These are phyloP conservation scores for Agrochola macilenta DNA, from an alignment of 2,888 invertebrate species.

Conservation along the genomic window DNA sequence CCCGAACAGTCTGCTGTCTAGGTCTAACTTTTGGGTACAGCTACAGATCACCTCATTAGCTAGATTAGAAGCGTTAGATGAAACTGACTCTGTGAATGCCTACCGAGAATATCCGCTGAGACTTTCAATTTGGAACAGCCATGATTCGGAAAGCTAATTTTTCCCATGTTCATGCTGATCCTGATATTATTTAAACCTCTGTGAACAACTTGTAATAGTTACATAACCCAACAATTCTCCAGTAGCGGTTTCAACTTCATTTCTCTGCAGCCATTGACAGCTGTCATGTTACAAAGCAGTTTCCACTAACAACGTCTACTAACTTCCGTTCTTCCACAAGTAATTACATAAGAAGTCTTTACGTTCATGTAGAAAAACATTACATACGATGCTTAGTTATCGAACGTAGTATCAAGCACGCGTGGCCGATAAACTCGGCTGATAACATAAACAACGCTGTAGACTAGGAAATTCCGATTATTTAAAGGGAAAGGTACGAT, in stretches of 20 bases:
- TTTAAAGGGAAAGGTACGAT: slow-evolving; percentile 27
- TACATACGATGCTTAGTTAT: slow-evolving; percentile 50
- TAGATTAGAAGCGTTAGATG: neutral
- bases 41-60: neutral
- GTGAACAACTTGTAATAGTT: neutral
- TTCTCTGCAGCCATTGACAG: slow-evolving; percentile 35
- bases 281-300: slow-evolving; percentile 42
- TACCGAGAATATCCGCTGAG: neutral
- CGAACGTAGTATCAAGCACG: slow-evolving; percentile 61
- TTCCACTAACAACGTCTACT: slow-evolving; percentile 32
- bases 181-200: neutral
- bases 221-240: neutral
- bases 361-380: slow-evolving; percentile 51
- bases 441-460: slow-evolving; percentile 54
- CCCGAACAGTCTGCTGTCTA: neutral
- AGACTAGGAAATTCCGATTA: slow-evolving; percentile 49
- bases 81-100: neutral
- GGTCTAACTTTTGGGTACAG: no score
- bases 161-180: neutral
- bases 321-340: slow-evolving; percentile 49
- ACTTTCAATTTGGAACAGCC: neutral
- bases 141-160: neutral
- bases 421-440: slow-evolving; percentile 55
- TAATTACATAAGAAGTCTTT: slow-evolving; percentile 48
- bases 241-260: slow-evolving; percentile 6